Evolutionary conservation across 2,113 vertebrate species (phyloP), one percentile per base, ranked within the genome.

Genomic region (Nerophis lumbriciformis): DNA sequence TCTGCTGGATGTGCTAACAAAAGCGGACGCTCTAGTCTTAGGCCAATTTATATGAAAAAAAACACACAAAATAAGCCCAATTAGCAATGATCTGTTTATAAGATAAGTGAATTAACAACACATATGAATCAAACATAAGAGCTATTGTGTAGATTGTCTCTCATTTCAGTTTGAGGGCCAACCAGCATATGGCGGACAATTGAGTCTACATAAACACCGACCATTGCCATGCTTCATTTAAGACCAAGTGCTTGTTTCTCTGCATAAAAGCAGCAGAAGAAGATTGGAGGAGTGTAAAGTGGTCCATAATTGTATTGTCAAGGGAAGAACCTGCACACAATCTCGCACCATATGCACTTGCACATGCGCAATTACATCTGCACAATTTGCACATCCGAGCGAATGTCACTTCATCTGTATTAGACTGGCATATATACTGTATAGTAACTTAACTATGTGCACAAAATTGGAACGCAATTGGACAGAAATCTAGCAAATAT

Each of bases 181-280:
- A 80, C 79, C 83, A 84, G 68, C 90, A 90, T 89, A 86, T 88
- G 87, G 88, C 73, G 72, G 72, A 77, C 59, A 67, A 71, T 83
- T 84, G 72, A 69, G 73, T 62, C 66, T 87, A 81, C 82, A 79
- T 81, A 80, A 85, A 86, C 47, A 54, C 58, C 71, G 75, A 72
- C 68, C 61, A 78, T 83, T 53, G 65, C 61, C 48, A 76, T 74
- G 81, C 79, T 82, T 85, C 73, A 83, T 84, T 83, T 83, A 72
- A 82, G 76, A 55, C 52, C 73, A 82, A 85, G 72, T 82, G 78
- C 74, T 67, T 78, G 86, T 82, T 78, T 56, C 73, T 68, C 28
- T 73, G 77, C 75, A 82, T 81, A 80, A 84, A 87, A 70, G 71
- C 59, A 56, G 61, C 57, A 71, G 59, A 62, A 64, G 71, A 79